These are phyloP conservation scores for Cinclus mexicanus DNA, from an alignment of 2,113 vertebrate species.

Conservation along the genomic window DNA sequence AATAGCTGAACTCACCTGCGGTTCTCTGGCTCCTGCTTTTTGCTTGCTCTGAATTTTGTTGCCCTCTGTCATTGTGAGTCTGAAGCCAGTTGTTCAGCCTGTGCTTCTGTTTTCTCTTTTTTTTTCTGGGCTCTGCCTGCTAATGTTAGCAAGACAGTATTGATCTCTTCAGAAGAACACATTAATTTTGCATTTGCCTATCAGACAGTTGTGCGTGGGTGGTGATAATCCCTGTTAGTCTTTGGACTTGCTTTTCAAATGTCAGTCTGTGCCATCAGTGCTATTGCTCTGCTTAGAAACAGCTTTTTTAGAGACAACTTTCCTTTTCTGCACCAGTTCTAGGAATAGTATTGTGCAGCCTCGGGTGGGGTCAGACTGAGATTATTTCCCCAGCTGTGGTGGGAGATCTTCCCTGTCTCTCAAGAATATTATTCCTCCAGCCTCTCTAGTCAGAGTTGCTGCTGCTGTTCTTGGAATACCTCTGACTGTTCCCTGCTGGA, in stretches of 20 bases:
- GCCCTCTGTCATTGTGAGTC: neutral
- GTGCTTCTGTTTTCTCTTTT: neutral
- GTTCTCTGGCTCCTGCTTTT: neutral
- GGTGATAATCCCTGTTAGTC: neutral
- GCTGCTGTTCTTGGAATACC: neutral
- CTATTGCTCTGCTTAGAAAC: neutral
- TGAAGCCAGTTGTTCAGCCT: neutral
- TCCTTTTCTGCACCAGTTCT: neutral
- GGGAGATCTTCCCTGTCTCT: neutral
- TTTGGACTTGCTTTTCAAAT: constrained; percentile 12
- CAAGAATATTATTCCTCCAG: neutral
- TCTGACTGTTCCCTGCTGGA: neutral
- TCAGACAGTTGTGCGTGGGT: constrained; percentile 3
- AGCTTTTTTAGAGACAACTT: neutral
- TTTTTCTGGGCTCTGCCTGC: neutral
- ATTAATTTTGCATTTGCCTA: constrained; percentile 9
- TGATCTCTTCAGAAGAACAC: constrained; percentile 4
- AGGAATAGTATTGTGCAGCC: neutral
- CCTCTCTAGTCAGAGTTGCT: neutral
- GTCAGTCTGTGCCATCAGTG: neutral
- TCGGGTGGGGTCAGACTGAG: rapidly evolving
- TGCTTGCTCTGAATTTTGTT: neutral
- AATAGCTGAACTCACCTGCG: neutral
- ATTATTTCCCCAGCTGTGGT: neutral
- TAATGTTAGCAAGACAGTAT: neutral